Evolutionary conservation across 2,888 invertebrate species (phyloP), one percentile per base, ranked within the genome.

Genomic region (Lycaena phlaeas): DNA sequence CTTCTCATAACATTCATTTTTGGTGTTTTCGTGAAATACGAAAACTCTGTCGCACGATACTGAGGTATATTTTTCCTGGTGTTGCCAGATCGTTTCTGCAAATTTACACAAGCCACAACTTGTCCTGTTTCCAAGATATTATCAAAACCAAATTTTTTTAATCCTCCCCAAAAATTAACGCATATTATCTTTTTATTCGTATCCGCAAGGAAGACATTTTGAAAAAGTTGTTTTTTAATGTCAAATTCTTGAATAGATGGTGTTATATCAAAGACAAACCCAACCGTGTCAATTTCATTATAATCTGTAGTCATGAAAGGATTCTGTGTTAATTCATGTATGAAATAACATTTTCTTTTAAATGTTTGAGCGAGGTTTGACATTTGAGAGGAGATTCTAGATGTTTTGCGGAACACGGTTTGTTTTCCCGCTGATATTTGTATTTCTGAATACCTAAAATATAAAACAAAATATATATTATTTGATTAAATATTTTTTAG

Each of bases 231-330:
- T 44, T 69, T 68, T 26, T 46, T 58, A 25, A 64, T 62, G 39
- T 75, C 66, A 39, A 77, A 75, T 9, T 78, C 75, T 43, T 68
- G 59, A 14, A 70, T 74, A 15, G 78, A 62, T 14, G 86, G 81
- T 46, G 85, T 86, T 26, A 89, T 75, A 42, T 78, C 67, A 14
- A 90, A 81, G 27, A 93, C 84, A 2, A 92, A 54, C 1, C 93
- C 94, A 3, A 90, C 86, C 6, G 90, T 88, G 68, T 94, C 94
- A 48, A 93, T 84, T 81, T 94, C 94, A 45, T 88, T 87, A 57
- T 89, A 90, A 34, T 74, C 65, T 12, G 69, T 71, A 3, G 45
- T 41, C 40, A 60, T 53, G 0, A 49, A 43, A 0, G 70, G 61
- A 12, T 68, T 71, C 45, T 60, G 50, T 0, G 58, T 44, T 14